These are phyloP conservation scores for Drosophila albomicans DNA, from an alignment of 1,140 invertebrate species.

Conservation along the genomic window DNA sequence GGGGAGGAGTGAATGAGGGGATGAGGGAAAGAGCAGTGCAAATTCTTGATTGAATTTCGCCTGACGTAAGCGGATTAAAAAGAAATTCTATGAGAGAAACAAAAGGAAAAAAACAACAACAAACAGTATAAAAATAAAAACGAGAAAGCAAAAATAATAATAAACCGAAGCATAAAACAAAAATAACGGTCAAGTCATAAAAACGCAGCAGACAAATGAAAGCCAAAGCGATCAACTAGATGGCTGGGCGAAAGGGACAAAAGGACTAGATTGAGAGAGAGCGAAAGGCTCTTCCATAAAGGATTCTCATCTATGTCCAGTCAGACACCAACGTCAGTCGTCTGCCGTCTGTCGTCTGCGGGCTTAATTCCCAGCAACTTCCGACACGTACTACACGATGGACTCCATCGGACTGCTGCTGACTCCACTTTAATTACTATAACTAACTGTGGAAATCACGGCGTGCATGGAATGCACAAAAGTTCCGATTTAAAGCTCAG, in stretches of 20 bases:
- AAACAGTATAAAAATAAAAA: conserved; percentile 10
- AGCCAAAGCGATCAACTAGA: conserved; percentile 19
- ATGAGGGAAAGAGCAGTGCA: conserved; percentile 38
- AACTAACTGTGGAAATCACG: conserved; percentile 17
- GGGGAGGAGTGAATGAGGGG: background rate
- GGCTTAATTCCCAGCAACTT: conserved; percentile 34
- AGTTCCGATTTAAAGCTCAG: conserved; percentile 15
- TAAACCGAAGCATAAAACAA: conserved; percentile 57
- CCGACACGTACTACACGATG: conserved; percentile 31
- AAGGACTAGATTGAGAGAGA: background rate
- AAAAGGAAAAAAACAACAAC: background rate
- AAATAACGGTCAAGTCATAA: conserved; percentile 62
- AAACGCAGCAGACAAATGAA: conserved; percentile 54
- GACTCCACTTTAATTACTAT: conserved; percentile 23
- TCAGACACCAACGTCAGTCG: background rate
- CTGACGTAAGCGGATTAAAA: conserved; percentile 73
- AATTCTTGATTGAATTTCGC: conserved; percentile 70
- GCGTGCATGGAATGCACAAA: conserved; percentile 13
- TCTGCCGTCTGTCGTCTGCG: conserved; percentile 5
- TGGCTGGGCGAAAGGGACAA: conserved; percentile 9
- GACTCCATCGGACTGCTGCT: conserved; percentile 14
- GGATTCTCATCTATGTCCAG: conserved; percentile 15
- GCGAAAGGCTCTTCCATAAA: conserved; percentile 2
- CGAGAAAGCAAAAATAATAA: conserved; percentile 42
- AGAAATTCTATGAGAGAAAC: conserved; percentile 57